Base-by-base conservation (phyloP, 2,888 invertebrate species). In the Arenicola marina region DNA sequence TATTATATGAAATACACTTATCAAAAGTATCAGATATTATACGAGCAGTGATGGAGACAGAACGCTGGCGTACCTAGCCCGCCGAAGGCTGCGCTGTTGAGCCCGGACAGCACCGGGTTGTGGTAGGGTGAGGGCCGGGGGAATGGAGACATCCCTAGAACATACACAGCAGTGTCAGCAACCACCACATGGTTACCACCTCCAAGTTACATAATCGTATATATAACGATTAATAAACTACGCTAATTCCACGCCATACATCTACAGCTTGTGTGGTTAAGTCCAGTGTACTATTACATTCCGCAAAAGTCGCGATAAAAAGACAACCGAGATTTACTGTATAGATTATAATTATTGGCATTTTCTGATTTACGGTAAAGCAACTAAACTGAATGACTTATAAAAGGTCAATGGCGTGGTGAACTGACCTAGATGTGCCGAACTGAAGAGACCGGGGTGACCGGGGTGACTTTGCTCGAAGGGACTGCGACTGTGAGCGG, bases 101-200 rank as follows among this genome's bases (percentile, higher is more conserved):
- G 63, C 46, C 66, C 69, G 21, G 26, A 24, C 38, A 75, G 65
- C 29, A 74, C 70, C 53, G 75, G 71, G 66, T 76, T 77, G n/a
- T 78, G 77, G 66, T 76, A 78, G n/a, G 78, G 77, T 11, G 77
- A 71, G n/a, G 78, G 77, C 51, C 78, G 65, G 18, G 77, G 74
- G 67, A 77, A 79, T 56, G 76, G 73, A 46, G 75, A 58, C 43
- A 72, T 59, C 44, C 73, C 78, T 77, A 69, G 24, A 68, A 72
- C 44, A 53, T 26, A 38, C 11, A 38, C 18, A 38, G 11, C 38
- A n/a, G n/a, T n/a, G n/a, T n/a, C n/a, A n/a, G n/a, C n/a, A n/a
- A n/a, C n/a, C n/a, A n/a, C n/a, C n/a, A n/a, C n/a, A n/a, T n/a
- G n/a, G n/a, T n/a, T n/a, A n/a, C n/a, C n/a, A n/a, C n/a, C n/a